Base-by-base conservation (phyloP, 2,888 invertebrate genomes). In the Lamellibrachia columna region DNA sequence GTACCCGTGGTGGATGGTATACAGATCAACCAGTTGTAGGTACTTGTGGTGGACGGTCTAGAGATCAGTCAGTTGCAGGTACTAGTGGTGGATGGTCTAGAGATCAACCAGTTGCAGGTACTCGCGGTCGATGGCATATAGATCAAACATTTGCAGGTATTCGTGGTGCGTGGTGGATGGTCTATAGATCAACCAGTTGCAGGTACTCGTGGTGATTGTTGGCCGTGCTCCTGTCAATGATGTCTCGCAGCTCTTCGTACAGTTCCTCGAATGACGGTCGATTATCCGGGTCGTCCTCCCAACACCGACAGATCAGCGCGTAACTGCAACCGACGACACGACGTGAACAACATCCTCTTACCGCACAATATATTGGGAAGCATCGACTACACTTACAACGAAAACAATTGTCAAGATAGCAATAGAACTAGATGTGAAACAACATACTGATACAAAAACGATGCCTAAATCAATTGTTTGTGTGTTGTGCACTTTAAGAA, bases 291-390 rank as follows among this genome's bases (percentile, higher is more conserved):
- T 94, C 93, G 90, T 95, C 95, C 92, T 95, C 94, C 96, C 96
- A 96, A 92, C 96, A 96, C 92, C 95, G 95, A 52, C 95, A 93
- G 96, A 96, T 96, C 95, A 96, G 94, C 3, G 95, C 94, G 92
- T 96, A 96, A 93, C 96, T 96, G 93, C 7, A 75, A 75, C 75
- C 75, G 22, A 75, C 75, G n/a, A 15, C 15, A 22, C 75, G 22
- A 2, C 22, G 22, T 75, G 15, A 55, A 91, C 11, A 22, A 91
- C 28, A 8, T 3, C 11, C 40, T 53, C 22, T 11, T 3, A 7
- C 53, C 6, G 75, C 75, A 75, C 75, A 75, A 11, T 40, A 40
- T 40, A 40, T 40, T 40, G 40, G 40, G 40, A 40, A 40, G 40
- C 40, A 40, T 40, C 0, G 40, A 40, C 0, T 40, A 40, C 40